Evolutionary conservation across 1,140 invertebrate genomes (phyloP).

Genomic region (Brachionus plicatilis): DNA sequence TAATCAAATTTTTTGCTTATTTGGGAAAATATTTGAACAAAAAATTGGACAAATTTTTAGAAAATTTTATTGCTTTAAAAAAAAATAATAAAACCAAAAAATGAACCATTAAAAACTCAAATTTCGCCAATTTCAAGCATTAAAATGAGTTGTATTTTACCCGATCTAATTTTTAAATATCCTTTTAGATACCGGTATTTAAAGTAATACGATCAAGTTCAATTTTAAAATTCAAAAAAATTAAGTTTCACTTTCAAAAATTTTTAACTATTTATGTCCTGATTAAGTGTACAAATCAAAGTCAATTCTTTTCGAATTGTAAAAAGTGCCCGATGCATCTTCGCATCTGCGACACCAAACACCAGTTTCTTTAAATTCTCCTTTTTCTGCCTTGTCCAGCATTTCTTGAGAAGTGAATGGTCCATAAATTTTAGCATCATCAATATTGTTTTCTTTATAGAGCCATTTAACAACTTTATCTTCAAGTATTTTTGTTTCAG

Average conservation of each 20-base stretch:
- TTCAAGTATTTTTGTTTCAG: not conserved
- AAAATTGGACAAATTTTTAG: not conserved
- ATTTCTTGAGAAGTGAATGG: conserved; percentile 78
- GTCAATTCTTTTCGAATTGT: conserved; percentile 79
- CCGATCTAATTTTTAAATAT: not conserved
- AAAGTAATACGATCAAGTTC: not conserved
- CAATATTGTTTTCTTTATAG: conserved; percentile 63
- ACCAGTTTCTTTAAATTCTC: conserved; percentile 72
- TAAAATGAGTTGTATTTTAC: not conserved
- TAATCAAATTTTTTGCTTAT: not conserved
- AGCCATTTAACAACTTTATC: conserved; percentile 32
- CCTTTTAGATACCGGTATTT: not conserved
- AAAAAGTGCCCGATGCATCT: conserved; percentile 68
- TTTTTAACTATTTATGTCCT: not conserved
- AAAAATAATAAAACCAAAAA: not conserved
- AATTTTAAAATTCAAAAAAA: not conserved
- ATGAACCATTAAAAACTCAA: not conserved
- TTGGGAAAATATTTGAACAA: not conserved
- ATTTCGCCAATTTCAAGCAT: not conserved
- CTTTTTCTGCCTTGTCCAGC: conserved; percentile 77
- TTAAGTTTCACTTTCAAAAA: not conserved
- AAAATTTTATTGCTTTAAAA: not conserved
- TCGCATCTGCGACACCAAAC: conserved; percentile 76
- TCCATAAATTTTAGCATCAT: conserved; percentile 71
- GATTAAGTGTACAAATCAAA: conserved; percentile 73